Percentiles rank a stretch among this genome's conserved stretches.
Evolutionary conservation across 2,888 invertebrate genomes (phyloP).

Genomic region (Perithous albicinctus): DNA sequence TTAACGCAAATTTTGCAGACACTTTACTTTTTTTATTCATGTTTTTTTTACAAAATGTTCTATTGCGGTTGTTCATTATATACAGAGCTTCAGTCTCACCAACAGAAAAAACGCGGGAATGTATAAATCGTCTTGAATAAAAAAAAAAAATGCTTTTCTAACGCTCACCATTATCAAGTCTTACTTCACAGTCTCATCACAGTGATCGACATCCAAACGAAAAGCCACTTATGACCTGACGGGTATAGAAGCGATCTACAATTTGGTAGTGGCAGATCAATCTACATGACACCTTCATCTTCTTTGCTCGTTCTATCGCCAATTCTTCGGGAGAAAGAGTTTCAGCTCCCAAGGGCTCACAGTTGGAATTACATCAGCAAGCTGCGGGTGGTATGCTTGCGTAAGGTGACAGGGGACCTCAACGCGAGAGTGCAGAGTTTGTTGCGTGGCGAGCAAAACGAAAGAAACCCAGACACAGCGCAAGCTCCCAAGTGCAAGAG

Average conservation of each 20-base stretch:
- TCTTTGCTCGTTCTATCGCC: background rate
- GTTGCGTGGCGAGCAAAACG: conserved; percentile 1
- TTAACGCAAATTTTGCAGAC: too few species aligned
- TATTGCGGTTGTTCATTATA: too few species aligned
- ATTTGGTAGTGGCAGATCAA: background rate
- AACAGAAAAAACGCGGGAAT: background rate
- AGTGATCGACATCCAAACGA: background rate
- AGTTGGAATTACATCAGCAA: background rate
- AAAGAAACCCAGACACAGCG: conserved; percentile 23
- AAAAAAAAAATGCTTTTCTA: background rate
- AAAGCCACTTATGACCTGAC: background rate
- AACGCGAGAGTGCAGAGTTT: conserved; percentile 1
- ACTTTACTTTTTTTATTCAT: too few species aligned
- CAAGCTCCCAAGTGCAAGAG: background rate
- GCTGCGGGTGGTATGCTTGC: conserved; percentile 2
- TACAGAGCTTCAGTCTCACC: background rate
- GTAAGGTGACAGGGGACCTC: background rate
- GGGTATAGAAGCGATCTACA: background rate
- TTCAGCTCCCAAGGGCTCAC: background rate
- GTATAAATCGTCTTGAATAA: background rate
- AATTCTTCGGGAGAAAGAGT: conserved; percentile 11
- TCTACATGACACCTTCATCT: background rate
- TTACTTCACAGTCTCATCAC: background rate
- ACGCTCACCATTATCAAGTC: background rate
- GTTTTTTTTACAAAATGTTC: too few species aligned